Base-by-base conservation (phyloP, 2,888 invertebrate genomes). In the Sceliomorpha sp. region DNA sequence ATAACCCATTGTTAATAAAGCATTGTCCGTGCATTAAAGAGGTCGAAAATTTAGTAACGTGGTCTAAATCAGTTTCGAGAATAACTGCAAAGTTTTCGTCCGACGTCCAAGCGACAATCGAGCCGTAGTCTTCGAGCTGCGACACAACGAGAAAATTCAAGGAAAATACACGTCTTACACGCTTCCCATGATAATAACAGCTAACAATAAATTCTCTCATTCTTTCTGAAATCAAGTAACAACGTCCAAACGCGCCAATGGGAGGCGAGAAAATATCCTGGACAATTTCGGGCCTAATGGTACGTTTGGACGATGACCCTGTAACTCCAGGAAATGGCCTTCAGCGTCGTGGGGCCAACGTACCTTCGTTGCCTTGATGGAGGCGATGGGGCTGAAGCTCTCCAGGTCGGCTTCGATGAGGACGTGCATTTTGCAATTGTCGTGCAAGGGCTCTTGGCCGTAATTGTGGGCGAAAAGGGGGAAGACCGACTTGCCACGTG, bases 71-170 rank as follows among this genome's bases (percentile, higher is more conserved):
- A 36, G 94, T 94, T 86, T 93, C 94, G 55, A 96, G 80, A 67
- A 96, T 91, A 72, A 95, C 90, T 45, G 93, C 93, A 79, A 96
- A 91, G 83, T 92, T 91, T 71, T 94, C 92, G 47, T 92, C 92
- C 47, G 93, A 93, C 81, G 93, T 94, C 96, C 96, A 96, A 17
- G 95, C 94, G 55, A 94, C 90, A 40, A 94, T 92, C 82, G 92
- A 91, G 55, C 96, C 96, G 87, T 94, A 94, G 79, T 93, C 91
- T 83, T 95, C 95, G 79, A 96, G 89, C 94, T 95, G 88, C 29
- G 88, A 88, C 64, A 48, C 24, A 55, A 66, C 10, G 3, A 70
- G 12, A 51, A 31, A 62, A 20, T 20, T 20, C 20, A 20, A 20
- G 20, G 20, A 40, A 17, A 2, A 29, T 5, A 29, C n/a, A n/a